A percentile compares a stretch with the other conserved stretches of the same genome.
Evolutionary conservation across 2,113 vertebrate genomes (phyloP).

Genomic region (Beaufortia kweichowensis): DNA sequence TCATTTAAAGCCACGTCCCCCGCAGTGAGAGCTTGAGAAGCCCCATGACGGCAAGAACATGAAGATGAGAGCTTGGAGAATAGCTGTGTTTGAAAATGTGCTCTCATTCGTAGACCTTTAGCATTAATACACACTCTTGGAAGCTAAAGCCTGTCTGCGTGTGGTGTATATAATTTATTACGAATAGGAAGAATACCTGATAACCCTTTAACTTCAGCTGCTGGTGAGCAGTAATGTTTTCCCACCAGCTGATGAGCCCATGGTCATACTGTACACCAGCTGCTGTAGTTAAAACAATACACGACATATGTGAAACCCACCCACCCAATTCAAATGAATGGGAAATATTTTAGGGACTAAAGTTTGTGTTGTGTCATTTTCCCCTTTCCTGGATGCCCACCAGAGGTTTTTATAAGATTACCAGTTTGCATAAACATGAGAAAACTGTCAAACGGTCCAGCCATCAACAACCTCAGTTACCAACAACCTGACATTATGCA

Average conservation of each 20-base stretch:
- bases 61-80: conserved; percentile 31
- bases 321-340: not conserved
- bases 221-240: conserved; percentile 4
- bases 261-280: conserved; percentile 22
- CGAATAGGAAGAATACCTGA: conserved; percentile 41
- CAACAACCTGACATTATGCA: conserved; percentile 1
- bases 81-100: conserved; percentile 38
- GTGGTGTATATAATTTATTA: conserved; percentile 33
- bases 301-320: conserved; percentile 3
- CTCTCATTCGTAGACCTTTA: conserved; percentile 51
- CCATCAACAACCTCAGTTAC: not conserved
- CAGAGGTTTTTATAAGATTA: not conserved
- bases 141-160: conserved; percentile 26
- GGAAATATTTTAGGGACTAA: not conserved
- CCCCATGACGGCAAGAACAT: conserved; percentile 12
- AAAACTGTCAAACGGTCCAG: not conserved
- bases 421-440: not conserved
- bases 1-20: conserved; percentile 36
- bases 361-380: not conserved
- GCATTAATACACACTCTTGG: conserved; percentile 50
- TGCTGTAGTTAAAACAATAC: conserved; percentile 30
- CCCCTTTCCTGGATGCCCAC: not conserved
- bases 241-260: conserved; percentile 20
- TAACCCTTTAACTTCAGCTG: conserved; percentile 31
- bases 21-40: conserved; percentile 30